These are phyloP conservation scores for Aphis gossypii DNA, from an alignment of 1,140 invertebrate genomes.

Conservation along the genomic window DNA sequence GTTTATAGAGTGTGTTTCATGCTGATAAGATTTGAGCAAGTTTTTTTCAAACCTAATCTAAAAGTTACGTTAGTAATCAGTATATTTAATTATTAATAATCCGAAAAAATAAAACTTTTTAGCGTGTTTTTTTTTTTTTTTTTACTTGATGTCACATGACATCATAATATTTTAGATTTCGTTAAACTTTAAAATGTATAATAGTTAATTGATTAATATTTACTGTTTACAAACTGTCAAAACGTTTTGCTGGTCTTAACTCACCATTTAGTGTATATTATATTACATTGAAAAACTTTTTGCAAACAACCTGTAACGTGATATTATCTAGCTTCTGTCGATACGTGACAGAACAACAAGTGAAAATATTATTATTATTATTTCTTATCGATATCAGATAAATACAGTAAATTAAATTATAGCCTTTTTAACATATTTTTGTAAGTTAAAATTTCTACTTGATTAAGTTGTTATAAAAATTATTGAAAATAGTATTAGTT, in stretches of 20 bases:
- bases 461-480: background rate
- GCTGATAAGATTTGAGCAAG: background rate
- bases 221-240: background rate
- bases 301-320: background rate
- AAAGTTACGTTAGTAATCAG: background rate
- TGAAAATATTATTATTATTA: background rate
- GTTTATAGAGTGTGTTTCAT: background rate
- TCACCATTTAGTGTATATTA: background rate
- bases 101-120: background rate
- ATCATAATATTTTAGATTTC: background rate
- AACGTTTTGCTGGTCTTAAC: background rate
- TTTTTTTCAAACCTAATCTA: background rate
- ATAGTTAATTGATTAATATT: background rate
- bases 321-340: background rate
- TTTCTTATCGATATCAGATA: background rate
- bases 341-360: background rate
- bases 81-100: background rate
- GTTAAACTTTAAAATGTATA: background rate
- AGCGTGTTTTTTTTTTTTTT: background rate
- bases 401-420: background rate
- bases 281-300: background rate
- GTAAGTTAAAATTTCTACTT: background rate
- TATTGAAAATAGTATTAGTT: background rate
- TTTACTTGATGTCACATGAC: background rate
- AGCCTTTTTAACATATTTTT: background rate